A percentile compares a stretch with the other conserved stretches of the same genome.
phyloP scores from a whole-genome alignment of 2,888 invertebrate species.

The Apotomis capreana region DNA sequence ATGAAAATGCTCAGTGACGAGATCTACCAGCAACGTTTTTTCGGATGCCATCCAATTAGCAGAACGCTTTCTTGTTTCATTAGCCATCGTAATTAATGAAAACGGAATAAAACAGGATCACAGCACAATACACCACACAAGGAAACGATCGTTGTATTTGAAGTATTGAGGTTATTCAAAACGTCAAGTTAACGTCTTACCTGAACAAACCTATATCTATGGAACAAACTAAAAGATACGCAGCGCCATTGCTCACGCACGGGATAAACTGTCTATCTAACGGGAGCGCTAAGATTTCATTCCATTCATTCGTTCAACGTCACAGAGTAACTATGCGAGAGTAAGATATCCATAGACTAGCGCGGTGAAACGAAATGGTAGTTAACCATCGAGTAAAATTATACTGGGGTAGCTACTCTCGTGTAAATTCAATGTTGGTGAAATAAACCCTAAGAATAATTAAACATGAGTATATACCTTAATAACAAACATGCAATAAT shows the following conservation, averaged over 20 bases:
- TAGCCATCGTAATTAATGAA: neutral
- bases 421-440: constrained; percentile 5
- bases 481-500: no score
- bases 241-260: neutral
- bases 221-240: constrained; percentile 2
- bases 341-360: neutral
- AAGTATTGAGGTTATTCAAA: neutral
- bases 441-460: neutral
- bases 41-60: constrained; percentile 15
- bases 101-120: neutral
- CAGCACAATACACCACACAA: neutral
- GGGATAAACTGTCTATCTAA: neutral
- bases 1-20: constrained; percentile 10
- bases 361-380: neutral
- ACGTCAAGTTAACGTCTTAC: neutral
- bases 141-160: neutral
- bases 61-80: constrained; percentile 13
- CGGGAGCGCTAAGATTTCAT: neutral
- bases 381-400: constrained; percentile 10
- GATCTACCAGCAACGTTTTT: constrained; percentile 11
- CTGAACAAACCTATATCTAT: constrained; percentile 4
- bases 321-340: neutral
- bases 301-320: neutral
- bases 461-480: no score
- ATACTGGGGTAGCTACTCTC: constrained; percentile 1